Evolutionary conservation across 2,113 vertebrate species (phyloP), one percentile per base, ranked within the genome.

Genomic region (Calyptommatus sinebrachiatus): DNA sequence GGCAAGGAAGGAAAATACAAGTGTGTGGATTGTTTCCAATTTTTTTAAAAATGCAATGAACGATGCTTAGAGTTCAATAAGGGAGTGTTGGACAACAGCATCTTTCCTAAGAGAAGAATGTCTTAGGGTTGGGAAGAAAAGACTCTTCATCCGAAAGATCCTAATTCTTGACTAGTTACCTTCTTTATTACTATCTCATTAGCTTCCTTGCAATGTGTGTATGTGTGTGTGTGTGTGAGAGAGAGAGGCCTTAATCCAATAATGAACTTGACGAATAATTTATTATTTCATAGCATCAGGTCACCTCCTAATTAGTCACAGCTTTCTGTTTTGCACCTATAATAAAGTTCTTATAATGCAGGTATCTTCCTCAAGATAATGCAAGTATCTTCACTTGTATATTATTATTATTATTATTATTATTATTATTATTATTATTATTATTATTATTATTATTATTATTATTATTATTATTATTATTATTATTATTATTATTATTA

Each of bases 251-350:
- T 89, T 80, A 88, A 81, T 89, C 92, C 88, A 91, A 90, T 86
- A 89, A 91, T 89, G 88, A 77, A 89, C 86, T 87, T 93, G 92
- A 16, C 53, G 91, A 75, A 91, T 94, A 91, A 95, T 94, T 95
- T 94, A 95, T 94, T 94, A 93, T 94, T 94, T 91, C 92, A 60
- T 91, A 89, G 90, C 91, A 93, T 94, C 91, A 94, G 93, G 91
- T 92, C 91, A 94, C 92, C 87, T 93, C 92, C 93, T 95, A 81
- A 94, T 94, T 95, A 94, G 94, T 95, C 92, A 92, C 79, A 85
- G 91, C 84, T 92, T 78, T 93, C 89, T 92, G 86, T 91, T 89
- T 89, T 93, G 92, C 91, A 78, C 87, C 81, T 80, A 86, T 87
- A 93, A 82, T 91, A 94, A 92, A n/a, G 93, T 94, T 92, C 89